Conservation (phyloP, 2,888 invertebrate species). For the Callosobruchus maculatus region DNA sequence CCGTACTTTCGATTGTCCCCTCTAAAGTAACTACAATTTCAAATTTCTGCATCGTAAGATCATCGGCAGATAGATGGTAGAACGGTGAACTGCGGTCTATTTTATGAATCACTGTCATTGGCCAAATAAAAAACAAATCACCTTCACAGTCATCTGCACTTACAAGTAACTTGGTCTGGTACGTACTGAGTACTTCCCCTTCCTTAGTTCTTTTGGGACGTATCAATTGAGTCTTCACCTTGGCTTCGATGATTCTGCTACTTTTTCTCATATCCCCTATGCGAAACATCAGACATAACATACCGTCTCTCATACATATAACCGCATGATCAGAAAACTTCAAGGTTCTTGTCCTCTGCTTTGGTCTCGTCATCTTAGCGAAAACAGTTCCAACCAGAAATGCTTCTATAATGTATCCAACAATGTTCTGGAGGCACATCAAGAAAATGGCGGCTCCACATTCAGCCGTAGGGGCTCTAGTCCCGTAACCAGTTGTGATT, state of each 20-base stretch:
- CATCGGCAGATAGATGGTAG: slow-evolving; percentile 79
- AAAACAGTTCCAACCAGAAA: slow-evolving; percentile 85
- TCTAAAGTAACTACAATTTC: slow-evolving; percentile 21
- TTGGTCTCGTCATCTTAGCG: slow-evolving; percentile 88
- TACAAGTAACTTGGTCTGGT: slow-evolving; percentile 71
- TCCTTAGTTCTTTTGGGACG: slow-evolving; percentile 71
- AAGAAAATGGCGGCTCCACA: slow-evolving; percentile 88
- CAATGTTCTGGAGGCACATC: slow-evolving; percentile 89
- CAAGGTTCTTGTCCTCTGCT: slow-evolving; percentile 83
- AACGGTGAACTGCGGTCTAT: slow-evolving; percentile 86
- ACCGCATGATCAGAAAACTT: slow-evolving; percentile 83
- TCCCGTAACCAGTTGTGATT: slow-evolving; percentile 69
- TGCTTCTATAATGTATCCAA: slow-evolving; percentile 61
- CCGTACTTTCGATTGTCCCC: slow-evolving; percentile 74
- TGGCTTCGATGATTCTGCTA: slow-evolving; percentile 76
- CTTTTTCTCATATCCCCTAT: slow-evolving; percentile 85
- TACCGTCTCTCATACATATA: slow-evolving; percentile 75
- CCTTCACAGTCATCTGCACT: slow-evolving; percentile 75
- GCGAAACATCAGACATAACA: slow-evolving; percentile 77
- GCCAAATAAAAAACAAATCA: slow-evolving; percentile 93
- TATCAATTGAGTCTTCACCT: slow-evolving; percentile 79
- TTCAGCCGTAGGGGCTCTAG: slow-evolving; percentile 67
- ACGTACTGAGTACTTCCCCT: slow-evolving; percentile 73
- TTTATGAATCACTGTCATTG: slow-evolving; percentile 85
- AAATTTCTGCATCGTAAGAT: slow-evolving; percentile 10